Conservation (phyloP, 2,113 vertebrate genomes). For the Gavialis gangeticus region DNA sequence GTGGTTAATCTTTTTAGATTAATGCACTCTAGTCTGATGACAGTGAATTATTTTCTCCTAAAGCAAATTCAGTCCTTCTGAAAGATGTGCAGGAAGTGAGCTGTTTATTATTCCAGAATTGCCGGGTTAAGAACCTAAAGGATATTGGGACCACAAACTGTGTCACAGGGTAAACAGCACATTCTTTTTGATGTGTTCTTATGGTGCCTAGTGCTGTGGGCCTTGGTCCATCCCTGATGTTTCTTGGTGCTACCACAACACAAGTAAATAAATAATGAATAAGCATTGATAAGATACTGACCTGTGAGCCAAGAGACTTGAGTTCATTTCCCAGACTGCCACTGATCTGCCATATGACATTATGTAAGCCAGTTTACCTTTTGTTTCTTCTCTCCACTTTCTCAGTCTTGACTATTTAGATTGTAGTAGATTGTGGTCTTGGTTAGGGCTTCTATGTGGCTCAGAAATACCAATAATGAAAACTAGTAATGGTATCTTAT, state of each 20-base stretch:
- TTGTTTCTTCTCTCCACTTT: background rate
- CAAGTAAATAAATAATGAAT: background rate
- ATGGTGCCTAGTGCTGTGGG: background rate
- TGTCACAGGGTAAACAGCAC: background rate
- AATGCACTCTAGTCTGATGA: background rate
- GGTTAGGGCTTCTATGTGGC: background rate
- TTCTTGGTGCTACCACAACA: background rate
- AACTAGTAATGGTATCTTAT: background rate
- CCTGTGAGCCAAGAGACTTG: background rate
- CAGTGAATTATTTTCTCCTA: background rate
- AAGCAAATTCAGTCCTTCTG: background rate
- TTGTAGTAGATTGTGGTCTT: background rate
- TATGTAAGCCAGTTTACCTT: background rate
- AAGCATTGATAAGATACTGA: background rate
- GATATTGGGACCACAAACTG: background rate
- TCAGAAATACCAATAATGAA: background rate
- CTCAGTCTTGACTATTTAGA: background rate
- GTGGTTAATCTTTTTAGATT: background rate
- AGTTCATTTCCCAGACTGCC: background rate
- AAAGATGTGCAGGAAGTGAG: background rate
- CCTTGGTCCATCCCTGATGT: background rate
- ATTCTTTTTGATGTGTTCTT: background rate
- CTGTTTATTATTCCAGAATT: background rate
- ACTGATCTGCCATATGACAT: background rate
- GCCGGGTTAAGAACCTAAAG: background rate